These are phyloP conservation scores for Hippocampus comes DNA, from an alignment of 2,113 vertebrate genomes.

Conservation along the genomic window DNA sequence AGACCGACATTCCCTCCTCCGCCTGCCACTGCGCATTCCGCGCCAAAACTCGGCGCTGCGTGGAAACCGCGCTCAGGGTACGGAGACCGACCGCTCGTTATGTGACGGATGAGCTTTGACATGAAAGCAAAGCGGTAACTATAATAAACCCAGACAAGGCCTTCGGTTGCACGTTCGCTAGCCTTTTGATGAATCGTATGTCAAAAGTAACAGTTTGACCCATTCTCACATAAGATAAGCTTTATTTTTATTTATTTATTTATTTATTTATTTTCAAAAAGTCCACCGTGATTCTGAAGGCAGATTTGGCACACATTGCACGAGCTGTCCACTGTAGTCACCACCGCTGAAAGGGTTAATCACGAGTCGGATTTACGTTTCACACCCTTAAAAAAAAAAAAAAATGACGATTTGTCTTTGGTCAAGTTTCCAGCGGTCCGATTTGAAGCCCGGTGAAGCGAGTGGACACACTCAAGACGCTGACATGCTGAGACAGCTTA, in stretches of 20 bases:
- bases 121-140: slow-evolving; percentile 27
- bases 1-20: slow-evolving; percentile 35
- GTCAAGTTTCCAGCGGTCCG: not conserved
- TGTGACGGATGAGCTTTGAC: slow-evolving; percentile 14
- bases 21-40: slow-evolving; percentile 40
- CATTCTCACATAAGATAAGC: no score
- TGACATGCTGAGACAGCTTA: slow-evolving; percentile 41
- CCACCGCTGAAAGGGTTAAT: no score
- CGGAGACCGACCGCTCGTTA: slow-evolving; percentile 3
- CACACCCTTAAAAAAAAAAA: no score
- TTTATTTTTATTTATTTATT: no score
- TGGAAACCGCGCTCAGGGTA: not conserved
- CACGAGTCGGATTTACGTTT: no score
- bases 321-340: no score
- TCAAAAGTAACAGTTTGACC: not conserved
- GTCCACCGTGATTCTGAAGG: no score
- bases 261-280: no score
- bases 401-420: not conserved
- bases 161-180: not conserved
- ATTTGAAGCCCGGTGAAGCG: not conserved
- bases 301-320: no score
- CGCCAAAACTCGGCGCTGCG: slow-evolving; percentile 31
- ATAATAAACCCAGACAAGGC: not conserved
- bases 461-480: slow-evolving; percentile 22
- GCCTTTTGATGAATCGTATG: not conserved